Evolutionary conservation across 2,888 invertebrate species (phyloP), one percentile per base, ranked within the genome.

Genomic region (Holacanthella duospinosa): DNA sequence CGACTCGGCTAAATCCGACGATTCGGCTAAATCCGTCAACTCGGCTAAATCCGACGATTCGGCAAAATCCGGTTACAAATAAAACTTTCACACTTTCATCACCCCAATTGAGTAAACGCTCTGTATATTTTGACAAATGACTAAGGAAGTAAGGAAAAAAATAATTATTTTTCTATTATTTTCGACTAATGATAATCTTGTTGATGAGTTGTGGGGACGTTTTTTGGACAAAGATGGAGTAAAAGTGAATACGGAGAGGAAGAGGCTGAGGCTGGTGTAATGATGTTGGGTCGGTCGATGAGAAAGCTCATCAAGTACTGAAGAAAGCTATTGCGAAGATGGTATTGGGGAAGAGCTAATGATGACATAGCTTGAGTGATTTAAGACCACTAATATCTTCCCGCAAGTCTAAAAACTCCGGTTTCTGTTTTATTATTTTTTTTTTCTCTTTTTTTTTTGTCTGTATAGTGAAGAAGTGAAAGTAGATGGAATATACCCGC

Each of bases 311-410:
- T 63, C 63, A 63, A 55, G 48, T n/a, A 36, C 36, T 57, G 53
- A 59, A 57, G 29, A 58, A 29, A 29, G 43, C 26, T 59, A 59
- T 44, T 59, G 44, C 43, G 44, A 26, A 24, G 2, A 19, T 44
- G 43, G 28, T 55, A 21, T 44, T 62, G 59, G 63, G 57, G 64
- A 64, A 59, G 61, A 61, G 61, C 64, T 64, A 64, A 64, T 64
- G 64, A 64, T 64, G 64, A 64, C 64, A 64, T 54, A 61, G 59
- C 53, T 59, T 64, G 64, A 64, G 61, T 64, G 64, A 64, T 64
- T 64, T 64, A 64, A 57, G 61, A 57, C 61, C 59, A 64, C 64
- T 60, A 60, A 64, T 64, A 64, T 64, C 64, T 64, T 64, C 48
- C 60, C 43, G 43, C 43, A 63, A 36, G 21, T 48, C 48, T 48